Evolutionary conservation across 2,888 invertebrate genomes (phyloP).

Genomic region (Scaptomyza tumidula): DNA sequence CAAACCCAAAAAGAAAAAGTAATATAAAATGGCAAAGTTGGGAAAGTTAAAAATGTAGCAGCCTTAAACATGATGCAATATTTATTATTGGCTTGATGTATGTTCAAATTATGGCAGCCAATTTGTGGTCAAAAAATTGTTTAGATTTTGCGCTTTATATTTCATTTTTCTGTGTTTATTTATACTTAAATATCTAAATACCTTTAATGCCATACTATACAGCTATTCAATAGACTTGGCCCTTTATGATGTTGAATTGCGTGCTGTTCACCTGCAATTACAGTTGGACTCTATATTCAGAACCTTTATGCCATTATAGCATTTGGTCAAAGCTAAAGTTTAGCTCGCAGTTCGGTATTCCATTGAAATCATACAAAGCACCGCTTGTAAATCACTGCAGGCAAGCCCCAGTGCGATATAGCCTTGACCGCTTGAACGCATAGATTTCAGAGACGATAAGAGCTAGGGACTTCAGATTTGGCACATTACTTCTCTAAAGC

Average conservation of each 20-base stretch:
- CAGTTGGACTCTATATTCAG: neutral
- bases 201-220: too few relatives aligned
- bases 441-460: too few relatives aligned
- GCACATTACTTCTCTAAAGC: too few relatives aligned
- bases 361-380: slow-evolving; percentile 5
- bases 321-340: slow-evolving; percentile 3
- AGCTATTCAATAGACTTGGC: neutral
- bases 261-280: neutral
- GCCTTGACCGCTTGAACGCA: too few relatives aligned
- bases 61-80: neutral
- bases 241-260: neutral
- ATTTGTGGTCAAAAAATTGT: too few relatives aligned
- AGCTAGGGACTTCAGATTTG: too few relatives aligned
- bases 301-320: neutral
- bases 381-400: neutral
- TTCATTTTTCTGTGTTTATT: too few relatives aligned
- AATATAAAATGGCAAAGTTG: neutral
- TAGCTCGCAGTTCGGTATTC: neutral
- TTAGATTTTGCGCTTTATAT: too few relatives aligned
- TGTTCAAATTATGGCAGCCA: neutral
- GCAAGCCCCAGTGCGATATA: neutral
- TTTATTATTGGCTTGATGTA: too few relatives aligned
- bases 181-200: too few relatives aligned
- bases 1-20: neutral
- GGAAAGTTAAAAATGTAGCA: neutral